Conservation (phyloP, 2,797 vertebrate species). For the Masticophis lateralis region DNA sequence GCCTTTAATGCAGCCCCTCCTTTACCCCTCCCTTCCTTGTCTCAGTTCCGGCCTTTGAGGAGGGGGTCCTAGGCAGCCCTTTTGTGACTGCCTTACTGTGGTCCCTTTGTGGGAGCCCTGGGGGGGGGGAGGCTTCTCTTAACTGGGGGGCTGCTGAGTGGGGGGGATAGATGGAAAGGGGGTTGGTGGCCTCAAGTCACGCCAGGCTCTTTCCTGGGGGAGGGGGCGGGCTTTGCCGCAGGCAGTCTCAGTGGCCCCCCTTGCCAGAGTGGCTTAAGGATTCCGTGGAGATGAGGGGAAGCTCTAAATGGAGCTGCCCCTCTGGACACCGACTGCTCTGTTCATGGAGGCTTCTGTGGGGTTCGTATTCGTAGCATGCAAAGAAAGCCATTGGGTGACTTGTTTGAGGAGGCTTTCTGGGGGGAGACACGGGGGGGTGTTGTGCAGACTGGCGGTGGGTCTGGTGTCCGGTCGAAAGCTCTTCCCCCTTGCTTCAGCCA, state of each 20-base stretch:
- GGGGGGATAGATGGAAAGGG: not conserved
- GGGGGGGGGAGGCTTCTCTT: not conserved
- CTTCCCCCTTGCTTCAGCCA: not conserved
- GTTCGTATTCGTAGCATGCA: not conserved
- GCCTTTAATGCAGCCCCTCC: conserved; percentile 61
- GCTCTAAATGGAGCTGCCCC: not conserved
- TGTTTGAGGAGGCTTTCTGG: not conserved
- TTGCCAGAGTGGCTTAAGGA: not conserved
- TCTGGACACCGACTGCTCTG: not conserved
- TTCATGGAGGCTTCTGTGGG: not conserved
- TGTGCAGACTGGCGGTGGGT: not conserved
- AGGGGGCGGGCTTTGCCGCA: not conserved
- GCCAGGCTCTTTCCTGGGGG: not conserved
- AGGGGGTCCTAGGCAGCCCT: not conserved
- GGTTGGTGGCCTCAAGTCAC: not conserved
- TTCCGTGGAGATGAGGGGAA: too few species aligned
- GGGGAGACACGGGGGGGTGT: not conserved
- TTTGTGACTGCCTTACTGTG: conserved; percentile 65
- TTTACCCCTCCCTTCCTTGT: not conserved
- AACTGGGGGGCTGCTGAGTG: too few species aligned
- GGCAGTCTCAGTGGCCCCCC: not conserved
- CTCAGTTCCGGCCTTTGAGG: not conserved
- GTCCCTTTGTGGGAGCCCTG: not conserved
- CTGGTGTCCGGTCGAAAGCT: not conserved
- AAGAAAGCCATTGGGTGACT: not conserved